Percentiles rank a stretch among this genome's conserved stretches.
Conservation (phyloP, 2,113 vertebrate species). For the Erythrocebus patas region DNA sequence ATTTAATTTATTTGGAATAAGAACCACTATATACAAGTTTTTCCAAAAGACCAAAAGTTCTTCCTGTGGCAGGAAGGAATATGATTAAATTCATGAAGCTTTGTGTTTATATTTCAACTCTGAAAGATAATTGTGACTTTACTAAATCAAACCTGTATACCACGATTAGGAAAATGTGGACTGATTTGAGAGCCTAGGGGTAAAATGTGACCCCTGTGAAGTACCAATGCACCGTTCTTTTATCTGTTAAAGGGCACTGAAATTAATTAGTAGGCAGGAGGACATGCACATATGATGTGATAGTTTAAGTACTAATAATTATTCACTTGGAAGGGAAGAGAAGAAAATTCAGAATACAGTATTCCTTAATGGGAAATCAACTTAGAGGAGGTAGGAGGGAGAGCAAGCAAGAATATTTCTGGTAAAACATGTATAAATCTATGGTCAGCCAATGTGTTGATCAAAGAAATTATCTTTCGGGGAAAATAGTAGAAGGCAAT, state of each 20-base stretch:
- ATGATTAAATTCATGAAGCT: neutral
- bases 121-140: conserved; percentile 10
- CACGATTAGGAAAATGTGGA: neutral
- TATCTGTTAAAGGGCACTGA: neutral
- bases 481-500: neutral
- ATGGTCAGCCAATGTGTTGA: neutral
- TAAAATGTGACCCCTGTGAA: neutral
- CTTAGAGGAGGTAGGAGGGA: neutral
- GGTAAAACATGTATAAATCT: neutral
- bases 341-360: neutral
- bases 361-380: conserved; percentile 14
- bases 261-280: neutral
- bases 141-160: conserved; percentile 34
- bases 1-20: neutral
- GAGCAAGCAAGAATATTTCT: conserved; percentile 6
- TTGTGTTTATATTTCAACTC: conserved; percentile 24
- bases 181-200: neutral
- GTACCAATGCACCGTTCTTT: neutral
- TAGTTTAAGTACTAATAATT: neutral
- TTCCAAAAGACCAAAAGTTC: neutral
- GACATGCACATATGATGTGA: neutral
- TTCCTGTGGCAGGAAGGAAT: neutral
- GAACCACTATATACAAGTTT: neutral
- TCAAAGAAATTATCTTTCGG: conserved; percentile 43
- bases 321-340: neutral